Base-by-base conservation (phyloP, 2,888 invertebrate species). In the Bellardia bayeri region DNA sequence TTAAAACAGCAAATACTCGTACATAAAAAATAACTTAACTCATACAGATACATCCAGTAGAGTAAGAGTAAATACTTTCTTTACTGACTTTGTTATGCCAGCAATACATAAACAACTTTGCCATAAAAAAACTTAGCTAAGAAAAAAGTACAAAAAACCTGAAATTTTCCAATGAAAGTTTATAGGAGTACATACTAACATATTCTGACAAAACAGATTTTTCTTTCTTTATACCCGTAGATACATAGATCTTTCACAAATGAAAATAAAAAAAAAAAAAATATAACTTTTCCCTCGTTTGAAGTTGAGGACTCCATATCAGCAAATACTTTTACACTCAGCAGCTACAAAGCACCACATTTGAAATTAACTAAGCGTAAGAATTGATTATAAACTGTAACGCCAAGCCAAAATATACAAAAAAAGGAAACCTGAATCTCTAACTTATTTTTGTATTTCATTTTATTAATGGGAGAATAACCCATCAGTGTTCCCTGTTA, bases 111-210 rank as follows among this genome's bases (percentile, higher is more conserved):
- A 66, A 82, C 82, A 58, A 56, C 56, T 82, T 81, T 66, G 14
- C 9, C 23, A 56, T 13, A 51, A 45, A 45, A 68, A 63, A 30
- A 64, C n/a, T 6, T 45, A 23, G 11, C 45, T 6, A 30, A 45
- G 45, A 56, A 45, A 14, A 40, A 45, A 61, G 45, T 13, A 40
- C 33, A 49, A 37, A 30, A 82, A 83, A 76, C 82, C 76, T 83
- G 69, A 83, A 83, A 51, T 83, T 76, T 69, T 76, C 76, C 76
- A 83, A 83, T 83, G 82, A 83, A 83, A 83, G 76, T 76, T 74
- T 58, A 66, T 49, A 42, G 64, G 30, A 23, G 23, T 54, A 6
- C 56, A 58, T 33, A 61, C 30, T 14, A 14, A 13, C 33, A 64
- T 74, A 81, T 72, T 66, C 82, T 66, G 72, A 16, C 3, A 64